Evolutionary conservation across 2,888 invertebrate genomes (phyloP), one percentile per base, ranked within the genome.

Genomic region (Eristalis arbustorum): DNA sequence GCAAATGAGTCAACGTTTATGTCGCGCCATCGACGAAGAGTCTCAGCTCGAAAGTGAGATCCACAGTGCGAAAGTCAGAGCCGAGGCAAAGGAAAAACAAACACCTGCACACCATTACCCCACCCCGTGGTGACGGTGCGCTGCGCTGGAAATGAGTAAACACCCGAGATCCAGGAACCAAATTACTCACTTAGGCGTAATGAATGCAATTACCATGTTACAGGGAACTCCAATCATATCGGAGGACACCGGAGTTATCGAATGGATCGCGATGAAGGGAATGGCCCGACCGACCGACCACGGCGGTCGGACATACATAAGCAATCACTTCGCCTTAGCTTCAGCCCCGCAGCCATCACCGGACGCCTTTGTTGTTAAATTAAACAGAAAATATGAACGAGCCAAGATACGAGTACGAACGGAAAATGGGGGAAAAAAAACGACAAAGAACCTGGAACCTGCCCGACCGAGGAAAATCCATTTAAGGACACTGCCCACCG

Each of bases 151-250:
- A 68, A 76, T 25, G 59, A 59, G 57, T 68, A 76, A 73, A 77
- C 85, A 87, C 82, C 83, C 83, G 83, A 83, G 73, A 83, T 83
- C 82, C 82, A 87, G 85, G 85, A 87, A 87, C 78, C 87, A 83
- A 87, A 83, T 87, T 87, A 83, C 87, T 87, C 83, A 87, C 71
- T 87, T 78, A 78, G 74, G 83, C 79, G 79, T 83, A 83, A 87
- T 87, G 71, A 67, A 87, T 71, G 87, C 78, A 83, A 83, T 83
- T 79, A 83, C 87, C 87, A 79, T 78, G 83, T 83, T 79, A 79
- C 87, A 79, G 71, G 87, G 78, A 87, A 87, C 87, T 71, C 75
- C 79, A 79, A 73, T 75, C 78, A 77, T 77, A 76, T 77, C 66
- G 56, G 69, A 78, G 85, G 85, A 85, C 77, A 78, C 72, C 69